Percentiles rank a stretch among this genome's conserved stretches.
phyloP scores from a whole-genome alignment of 2,797 vertebrate genomes.

The Oceanodroma leucorhoa region DNA sequence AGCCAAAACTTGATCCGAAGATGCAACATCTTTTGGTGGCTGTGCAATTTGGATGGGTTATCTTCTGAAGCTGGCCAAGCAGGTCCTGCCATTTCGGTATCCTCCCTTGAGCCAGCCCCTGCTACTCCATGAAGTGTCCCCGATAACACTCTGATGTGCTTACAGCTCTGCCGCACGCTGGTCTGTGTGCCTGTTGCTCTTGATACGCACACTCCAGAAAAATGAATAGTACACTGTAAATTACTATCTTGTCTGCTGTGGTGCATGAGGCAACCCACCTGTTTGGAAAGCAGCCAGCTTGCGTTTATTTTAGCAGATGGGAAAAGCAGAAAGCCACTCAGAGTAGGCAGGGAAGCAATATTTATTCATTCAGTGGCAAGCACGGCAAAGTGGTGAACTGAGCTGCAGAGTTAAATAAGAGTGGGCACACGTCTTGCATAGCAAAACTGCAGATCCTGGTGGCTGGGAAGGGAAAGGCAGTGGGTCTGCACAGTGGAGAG shows the following conservation, averaged over 20 bases:
- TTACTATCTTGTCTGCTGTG: neutral
- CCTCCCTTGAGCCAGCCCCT: neutral
- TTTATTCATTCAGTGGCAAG: neutral
- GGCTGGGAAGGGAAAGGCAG: neutral
- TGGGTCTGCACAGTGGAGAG: neutral
- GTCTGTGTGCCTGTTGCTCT: neutral
- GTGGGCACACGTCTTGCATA: fast-evolving
- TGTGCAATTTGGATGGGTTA: neutral
- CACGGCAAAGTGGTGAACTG: neutral
- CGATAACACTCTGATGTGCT: fast-evolving
- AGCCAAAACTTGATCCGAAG: neutral
- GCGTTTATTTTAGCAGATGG: constrained; percentile 12
- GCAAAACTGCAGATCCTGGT: neutral
- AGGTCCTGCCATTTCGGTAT: neutral
- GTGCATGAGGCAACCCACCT: constrained; percentile 23
- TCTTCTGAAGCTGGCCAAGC: neutral
- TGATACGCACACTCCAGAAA: fast-evolving
- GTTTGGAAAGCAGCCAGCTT: constrained; percentile 23
- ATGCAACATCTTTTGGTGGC: neutral
- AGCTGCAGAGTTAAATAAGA: neutral
- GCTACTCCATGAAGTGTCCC: fast-evolving
- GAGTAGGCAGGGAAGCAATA: neutral
- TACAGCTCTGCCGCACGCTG: neutral
- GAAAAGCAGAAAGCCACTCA: neutral
- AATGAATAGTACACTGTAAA: neutral